Evolutionary conservation across 2,113 vertebrate species (phyloP).

Genomic region (Chloebia gouldiae): DNA sequence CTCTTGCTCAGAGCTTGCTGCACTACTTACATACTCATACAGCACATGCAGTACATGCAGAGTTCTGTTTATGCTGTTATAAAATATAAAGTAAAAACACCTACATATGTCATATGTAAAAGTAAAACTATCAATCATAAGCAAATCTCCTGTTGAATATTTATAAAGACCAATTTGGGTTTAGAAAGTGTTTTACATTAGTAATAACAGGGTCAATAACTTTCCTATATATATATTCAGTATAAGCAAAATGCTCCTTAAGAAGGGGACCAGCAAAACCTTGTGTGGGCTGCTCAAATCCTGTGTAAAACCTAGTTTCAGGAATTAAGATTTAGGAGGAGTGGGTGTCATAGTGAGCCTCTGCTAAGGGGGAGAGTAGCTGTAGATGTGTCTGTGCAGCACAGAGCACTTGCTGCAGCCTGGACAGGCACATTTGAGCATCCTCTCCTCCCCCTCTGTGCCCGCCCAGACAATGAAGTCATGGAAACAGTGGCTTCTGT

Average conservation of each 20-base stretch:
- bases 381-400: not conserved
- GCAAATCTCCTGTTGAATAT: not conserved
- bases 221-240: not conserved
- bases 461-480: not conserved
- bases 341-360: not conserved
- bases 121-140: not conserved
- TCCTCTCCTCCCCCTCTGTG: not conserved
- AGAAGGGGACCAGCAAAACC: not conserved
- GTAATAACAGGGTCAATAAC: constrained; percentile 3
- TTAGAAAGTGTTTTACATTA: not conserved
- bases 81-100: not conserved
- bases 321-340: not conserved
- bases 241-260: not conserved
- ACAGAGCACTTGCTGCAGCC: not conserved
- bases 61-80: not conserved
- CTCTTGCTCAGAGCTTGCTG: not conserved
- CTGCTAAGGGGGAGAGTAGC: not conserved
- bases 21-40: not conserved
- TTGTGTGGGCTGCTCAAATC: not conserved
- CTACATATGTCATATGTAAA: not conserved
- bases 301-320: not conserved
- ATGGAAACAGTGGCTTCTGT: not conserved
- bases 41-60: not conserved
- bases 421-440: not conserved
- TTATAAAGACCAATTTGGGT: not conserved